Base-by-base conservation (phyloP, 2,888 invertebrate species). In the Noctua janthe region DNA sequence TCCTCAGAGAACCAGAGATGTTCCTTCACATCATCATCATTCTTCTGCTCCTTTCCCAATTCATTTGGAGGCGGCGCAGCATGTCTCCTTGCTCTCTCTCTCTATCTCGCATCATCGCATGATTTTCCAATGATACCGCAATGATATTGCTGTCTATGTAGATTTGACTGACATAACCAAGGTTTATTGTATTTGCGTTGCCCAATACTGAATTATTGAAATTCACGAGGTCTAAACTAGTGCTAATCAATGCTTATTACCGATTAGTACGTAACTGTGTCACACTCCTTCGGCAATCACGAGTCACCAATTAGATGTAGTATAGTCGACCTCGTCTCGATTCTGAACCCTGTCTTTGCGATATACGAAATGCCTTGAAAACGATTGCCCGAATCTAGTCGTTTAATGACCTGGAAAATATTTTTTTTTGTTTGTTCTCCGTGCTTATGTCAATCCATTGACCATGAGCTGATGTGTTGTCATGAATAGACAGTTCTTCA, bases 191-290 rank as follows among this genome's bases (percentile, higher is more conserved):
- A 59, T 23, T 39, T 47, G 11, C 20, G 39, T 74, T 3, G 6
- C 15, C 23, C n/a, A 67, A 78, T 43, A n/a, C 3, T 13, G 20
- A 76, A 82, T 51, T 66, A 74, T 20, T 49, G 39, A 67, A 67
- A 51, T 56, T 76, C 51, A 51, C 29, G 54, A 74, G 17, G 47
- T 20, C 17, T 49, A 17, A 81, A 20, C 29, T 0, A 49, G 20
- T 82, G 82, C 49, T 80, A 80, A 80, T 56, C 1, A 7, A 29
- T 51, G 67, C 5, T 83, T 43, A 76, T 59, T 35, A 43, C 66
- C n/a, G 43, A 76, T 81, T 67, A 82, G 56, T 69, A 82, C 43
- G 66, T 76, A 35, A 51, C 56, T 23, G 49, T 20, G 49, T 20
- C 43, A 67, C 35, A 82, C 1, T 13, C 6, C 17, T 62, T 49